Conservation (phyloP, 2,888 invertebrate genomes). For the Nesidiocoris tenuis region DNA sequence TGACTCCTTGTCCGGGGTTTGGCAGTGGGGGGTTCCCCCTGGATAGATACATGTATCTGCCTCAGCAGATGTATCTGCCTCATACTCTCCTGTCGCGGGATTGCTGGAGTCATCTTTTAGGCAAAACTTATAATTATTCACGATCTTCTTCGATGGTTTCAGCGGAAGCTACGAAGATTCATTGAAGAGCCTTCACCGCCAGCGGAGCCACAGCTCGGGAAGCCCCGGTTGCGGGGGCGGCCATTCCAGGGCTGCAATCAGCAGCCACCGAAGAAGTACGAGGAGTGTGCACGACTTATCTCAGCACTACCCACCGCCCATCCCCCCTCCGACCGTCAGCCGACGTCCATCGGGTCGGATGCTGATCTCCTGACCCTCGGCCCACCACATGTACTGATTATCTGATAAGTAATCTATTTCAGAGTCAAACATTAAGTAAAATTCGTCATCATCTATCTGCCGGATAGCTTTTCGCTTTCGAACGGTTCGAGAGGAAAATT, state of each 20-base stretch:
- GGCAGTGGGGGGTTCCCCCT: too few relatives aligned
- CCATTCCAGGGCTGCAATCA: constrained; percentile 1
- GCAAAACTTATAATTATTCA: too few relatives aligned
- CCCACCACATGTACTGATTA: constrained; percentile 39
- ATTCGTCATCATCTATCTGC: too few relatives aligned
- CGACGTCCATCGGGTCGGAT: constrained; percentile 35
- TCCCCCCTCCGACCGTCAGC: constrained; percentile 30
- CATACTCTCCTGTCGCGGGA: too few relatives aligned
- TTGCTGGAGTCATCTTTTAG: too few relatives aligned
- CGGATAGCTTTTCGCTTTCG: too few relatives aligned
- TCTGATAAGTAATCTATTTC: not conserved
- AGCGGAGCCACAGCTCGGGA: constrained; percentile 48
- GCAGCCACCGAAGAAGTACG: constrained; percentile 14
- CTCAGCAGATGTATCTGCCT: too few relatives aligned
- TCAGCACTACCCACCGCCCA: constrained; percentile 26
- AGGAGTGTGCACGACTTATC: constrained; percentile 8
- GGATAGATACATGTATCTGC: too few relatives aligned
- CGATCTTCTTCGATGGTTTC: too few relatives aligned
- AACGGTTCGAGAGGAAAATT: too few relatives aligned
- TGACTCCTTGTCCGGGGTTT: too few relatives aligned
- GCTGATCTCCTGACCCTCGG: constrained; percentile 37
- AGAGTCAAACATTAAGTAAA: too few relatives aligned
- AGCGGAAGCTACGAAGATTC: constrained; percentile 81
- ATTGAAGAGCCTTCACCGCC: constrained; percentile 65
- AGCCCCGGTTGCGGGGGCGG: constrained; percentile 39